Conservation (phyloP, 1,140 invertebrate species). For the Papilio xuthus region DNA sequence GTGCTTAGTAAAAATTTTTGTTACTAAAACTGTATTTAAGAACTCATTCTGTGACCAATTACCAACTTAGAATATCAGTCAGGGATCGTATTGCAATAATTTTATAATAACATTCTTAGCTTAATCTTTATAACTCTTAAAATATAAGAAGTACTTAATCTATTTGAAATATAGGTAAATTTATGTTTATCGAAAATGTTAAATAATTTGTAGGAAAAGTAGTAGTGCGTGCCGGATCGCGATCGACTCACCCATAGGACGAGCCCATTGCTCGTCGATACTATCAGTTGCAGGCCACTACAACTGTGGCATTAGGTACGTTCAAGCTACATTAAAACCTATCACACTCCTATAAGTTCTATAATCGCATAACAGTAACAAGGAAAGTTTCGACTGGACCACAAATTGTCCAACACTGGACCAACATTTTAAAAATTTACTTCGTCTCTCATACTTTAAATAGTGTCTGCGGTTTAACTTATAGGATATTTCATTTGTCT, state of each 20-base stretch:
- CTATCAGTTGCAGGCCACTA: constrained; percentile 56
- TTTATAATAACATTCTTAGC: too few species aligned
- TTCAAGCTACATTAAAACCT: constrained; percentile 38
- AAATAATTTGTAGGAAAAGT: constrained; percentile 12
- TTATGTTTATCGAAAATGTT: neutral
- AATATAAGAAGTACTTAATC: neutral
- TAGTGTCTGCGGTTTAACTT: constrained; percentile 43
- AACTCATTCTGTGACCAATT: too few species aligned
- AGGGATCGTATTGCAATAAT: too few species aligned
- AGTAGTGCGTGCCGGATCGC: constrained; percentile 49
- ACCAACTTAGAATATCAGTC: too few species aligned
- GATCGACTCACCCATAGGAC: constrained; percentile 49
- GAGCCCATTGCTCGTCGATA: constrained; percentile 58
- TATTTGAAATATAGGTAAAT: neutral
- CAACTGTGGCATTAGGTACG: constrained; percentile 39
- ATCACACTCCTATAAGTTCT: neutral
- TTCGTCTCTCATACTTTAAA: constrained; percentile 50
- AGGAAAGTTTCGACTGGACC: constrained; percentile 47
- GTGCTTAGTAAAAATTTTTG: too few species aligned
- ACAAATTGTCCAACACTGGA: constrained; percentile 45
- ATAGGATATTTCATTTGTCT: neutral
- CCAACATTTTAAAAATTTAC: constrained; percentile 51
- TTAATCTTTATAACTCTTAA: too few species aligned
- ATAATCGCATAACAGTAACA: constrained; percentile 32
- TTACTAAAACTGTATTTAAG: too few species aligned